Base-by-base conservation (phyloP, 2,888 invertebrate species). In the Lathronympha strigana region DNA sequence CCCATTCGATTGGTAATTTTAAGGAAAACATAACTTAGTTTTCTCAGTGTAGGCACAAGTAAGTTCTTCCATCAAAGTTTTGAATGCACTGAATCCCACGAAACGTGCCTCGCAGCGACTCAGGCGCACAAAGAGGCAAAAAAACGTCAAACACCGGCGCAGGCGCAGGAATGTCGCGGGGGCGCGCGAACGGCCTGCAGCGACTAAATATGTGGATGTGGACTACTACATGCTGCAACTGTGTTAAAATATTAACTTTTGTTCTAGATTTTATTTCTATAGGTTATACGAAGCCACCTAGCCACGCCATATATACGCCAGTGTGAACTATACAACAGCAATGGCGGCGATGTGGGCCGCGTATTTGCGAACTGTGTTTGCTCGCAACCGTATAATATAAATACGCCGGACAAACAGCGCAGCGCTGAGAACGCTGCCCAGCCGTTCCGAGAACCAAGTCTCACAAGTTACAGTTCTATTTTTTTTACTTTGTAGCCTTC, bases 371-470 rank as follows among this genome's bases (percentile, higher is more conserved):
- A 31, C 38, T 28, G n/a, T 66, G 61, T 66, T 47, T 40, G 53
- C 60, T 53, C 60, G 66, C 66, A 53, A 31, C 60, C 66, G 66
- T 66, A 61, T 61, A 45, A 66, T 66, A 60, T 61, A 66, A 66
- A 66, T 66, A 66, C 53, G 31, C 25, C 49, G 64, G 21, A 33
- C 54, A 66, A 60, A 66, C 43, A 64, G 4, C 4, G 43, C 43
- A 64, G 4, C 4, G 43, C 8, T 60, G 63, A 43, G 63, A 63
- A 51, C 57, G 23, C 58, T 33, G 21, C 49, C 15, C 19, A 31
- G 23, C 8, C 33, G 57, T 51, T 64, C 64, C 15, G 11, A 21
- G 64, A 64, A 43, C 33, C 9, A 8, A 8, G 28, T 15, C 13
- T 19, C 19, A 51, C 13, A 13, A 33, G 9, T 33, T 13, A 3